phyloP scores from a whole-genome alignment of 1,140 invertebrate species.

The Dendrolimus kikuchii region DNA sequence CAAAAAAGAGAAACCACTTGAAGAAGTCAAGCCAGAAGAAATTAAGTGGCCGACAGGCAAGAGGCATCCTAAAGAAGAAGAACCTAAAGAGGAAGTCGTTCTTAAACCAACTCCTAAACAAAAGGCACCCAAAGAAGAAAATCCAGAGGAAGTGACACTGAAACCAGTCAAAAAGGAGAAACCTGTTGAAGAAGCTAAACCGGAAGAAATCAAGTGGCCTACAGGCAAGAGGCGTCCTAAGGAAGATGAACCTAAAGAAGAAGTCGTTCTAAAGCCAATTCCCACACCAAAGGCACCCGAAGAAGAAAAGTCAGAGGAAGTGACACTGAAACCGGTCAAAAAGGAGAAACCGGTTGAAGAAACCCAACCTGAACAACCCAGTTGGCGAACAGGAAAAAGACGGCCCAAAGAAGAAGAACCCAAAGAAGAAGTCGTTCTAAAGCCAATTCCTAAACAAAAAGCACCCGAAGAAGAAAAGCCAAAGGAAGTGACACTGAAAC shows the following conservation, averaged over 20 bases:
- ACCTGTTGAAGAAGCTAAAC: conserved; percentile 17
- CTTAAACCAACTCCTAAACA: conserved; percentile 21
- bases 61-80: conserved; percentile 18
- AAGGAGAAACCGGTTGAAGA: conserved; percentile 10
- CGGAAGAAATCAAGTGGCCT: conserved; percentile 25
- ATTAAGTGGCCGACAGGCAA: conserved; percentile 20
- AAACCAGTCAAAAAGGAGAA: conserved; percentile 17
- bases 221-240: conserved; percentile 16
- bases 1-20: conserved; percentile 11
- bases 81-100: conserved; percentile 18
- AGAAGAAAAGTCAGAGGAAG: conserved; percentile 8
- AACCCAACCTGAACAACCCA: conserved; percentile 6
- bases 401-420: conserved; percentile 11
- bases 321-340: conserved; percentile 3
- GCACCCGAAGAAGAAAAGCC: conserved; percentile 9
- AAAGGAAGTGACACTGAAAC: conserved; percentile 9
- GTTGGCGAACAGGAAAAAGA: conserved; percentile 8
- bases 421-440: conserved; percentile 12
- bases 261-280: conserved; percentile 42
- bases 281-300: conserved; percentile 17
- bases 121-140: conserved; percentile 23
- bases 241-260: conserved; percentile 19
- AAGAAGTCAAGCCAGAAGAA: conserved; percentile 24
- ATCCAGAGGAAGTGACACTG: conserved; percentile 13
- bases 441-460: conserved; percentile 12